Conservation (phyloP, 2,797 vertebrate genomes). For the Acestrorhynchus altus region DNA sequence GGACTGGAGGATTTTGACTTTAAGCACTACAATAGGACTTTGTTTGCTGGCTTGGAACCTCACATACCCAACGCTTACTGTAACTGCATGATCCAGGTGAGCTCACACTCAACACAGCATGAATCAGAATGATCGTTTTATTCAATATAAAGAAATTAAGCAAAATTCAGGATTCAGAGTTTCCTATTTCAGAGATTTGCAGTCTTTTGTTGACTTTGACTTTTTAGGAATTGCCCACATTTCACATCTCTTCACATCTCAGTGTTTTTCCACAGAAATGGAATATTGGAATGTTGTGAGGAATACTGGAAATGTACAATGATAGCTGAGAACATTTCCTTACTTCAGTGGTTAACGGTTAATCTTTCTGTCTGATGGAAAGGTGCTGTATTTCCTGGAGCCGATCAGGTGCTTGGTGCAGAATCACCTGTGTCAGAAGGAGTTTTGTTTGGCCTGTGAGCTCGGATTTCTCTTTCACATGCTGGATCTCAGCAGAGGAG, state of each 20-base stretch:
- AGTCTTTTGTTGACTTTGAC: background rate
- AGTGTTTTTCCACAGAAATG: background rate
- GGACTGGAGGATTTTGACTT: conserved; percentile 98
- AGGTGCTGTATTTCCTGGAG: conserved; percentile 97
- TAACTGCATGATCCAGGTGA: conserved; percentile 99
- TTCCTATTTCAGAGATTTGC: background rate
- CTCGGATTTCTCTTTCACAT: conserved; percentile 98
- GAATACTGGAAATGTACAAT: conserved; percentile 6
- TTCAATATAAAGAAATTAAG: background rate
- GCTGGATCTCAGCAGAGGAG: conserved; percentile 95
- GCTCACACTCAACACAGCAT: background rate
- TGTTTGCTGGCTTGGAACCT: conserved; percentile 96
- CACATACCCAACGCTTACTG: conserved; percentile 99
- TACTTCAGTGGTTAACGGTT: background rate
- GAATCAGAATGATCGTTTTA: background rate
- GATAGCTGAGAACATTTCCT: background rate
- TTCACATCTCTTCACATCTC: background rate
- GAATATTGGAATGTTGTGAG: conserved; percentile 11
- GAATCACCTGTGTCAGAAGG: conserved; percentile 98
- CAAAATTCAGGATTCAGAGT: background rate
- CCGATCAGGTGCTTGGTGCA: conserved; percentile 94
- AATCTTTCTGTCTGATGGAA: background rate
- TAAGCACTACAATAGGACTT: conserved; percentile 98
- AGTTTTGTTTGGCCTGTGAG: conserved; percentile 97
- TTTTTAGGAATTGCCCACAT: background rate